Evolutionary conservation across 2,888 invertebrate genomes (phyloP), one percentile per base, ranked within the genome.

Genomic region (Leucania comma): DNA sequence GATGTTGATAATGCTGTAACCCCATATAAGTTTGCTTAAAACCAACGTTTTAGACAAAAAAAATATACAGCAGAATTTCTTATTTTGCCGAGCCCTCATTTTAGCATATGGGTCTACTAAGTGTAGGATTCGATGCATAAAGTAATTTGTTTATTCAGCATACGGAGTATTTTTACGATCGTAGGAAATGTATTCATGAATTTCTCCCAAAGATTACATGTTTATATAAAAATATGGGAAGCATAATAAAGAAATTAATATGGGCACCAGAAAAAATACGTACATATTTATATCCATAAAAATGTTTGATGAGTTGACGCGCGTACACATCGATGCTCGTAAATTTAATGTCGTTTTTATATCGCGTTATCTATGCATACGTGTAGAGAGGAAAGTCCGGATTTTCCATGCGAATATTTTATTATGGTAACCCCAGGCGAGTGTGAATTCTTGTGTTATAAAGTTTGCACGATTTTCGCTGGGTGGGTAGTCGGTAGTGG

Each of bases 301-400:
- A 86, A 84, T 85, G 73, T 80, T 82, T 85, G 84, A 85, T 84
- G 82, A 82, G 66, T 78, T 85, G 76, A 80, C 81, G 75, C 77
- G 71, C 68, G 77, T 82, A 78, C 73, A 83, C 80, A 81, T 81
- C 88, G 83, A 87, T 87, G 83, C 74, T 86, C 87, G 84, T 88
- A 86, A 88, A 88, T 86, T 86, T 90, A 87, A 88, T 87, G 84
- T 85, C 81, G 72, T 88, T 88, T 89, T 88, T 88, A 88, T 89
- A 87, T 83, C 82, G 80, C 80, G 78, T 87, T 88, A 87, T 88
- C 88, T 87, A 88, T 86, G 86, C 88, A 86, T 85, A 87, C 87
- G 83, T 77, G 78, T 72, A 67, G 53, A 78, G 83, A 80, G 83
- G 77, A 83, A 79, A 79, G 84, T 86, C 86, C 87, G 87, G 87